Evolutionary conservation across 2,797 vertebrate species (phyloP).

Genomic region (Sebastes alutus): DNA sequence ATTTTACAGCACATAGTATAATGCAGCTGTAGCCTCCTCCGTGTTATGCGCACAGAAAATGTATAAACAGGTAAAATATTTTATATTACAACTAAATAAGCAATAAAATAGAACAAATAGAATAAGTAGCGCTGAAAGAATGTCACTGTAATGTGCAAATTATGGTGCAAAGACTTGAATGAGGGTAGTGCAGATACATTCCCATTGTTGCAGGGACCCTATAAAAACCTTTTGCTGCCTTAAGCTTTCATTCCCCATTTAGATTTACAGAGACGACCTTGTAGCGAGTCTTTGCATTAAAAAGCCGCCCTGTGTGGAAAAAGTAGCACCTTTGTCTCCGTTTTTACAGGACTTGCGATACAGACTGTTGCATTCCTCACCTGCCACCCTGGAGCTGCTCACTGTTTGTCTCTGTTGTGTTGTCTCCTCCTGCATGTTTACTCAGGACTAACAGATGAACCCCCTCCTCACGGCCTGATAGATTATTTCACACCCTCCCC

Average conservation of each 20-base stretch:
- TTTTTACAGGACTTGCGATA: conserved; percentile 50
- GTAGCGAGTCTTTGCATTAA: conserved; percentile 27
- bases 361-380: conserved; percentile 73
- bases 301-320: conserved; percentile 38
- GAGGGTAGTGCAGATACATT: background rate
- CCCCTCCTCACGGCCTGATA: background rate
- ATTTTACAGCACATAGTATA: background rate
- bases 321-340: conserved; percentile 40
- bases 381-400: conserved; percentile 72
- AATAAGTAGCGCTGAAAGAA: background rate
- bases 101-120: background rate
- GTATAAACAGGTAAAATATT: background rate
- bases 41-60: background rate
- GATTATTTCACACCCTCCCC: conserved; percentile 17
- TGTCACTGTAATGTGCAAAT: background rate
- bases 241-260: conserved; percentile 11
- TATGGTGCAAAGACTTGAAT: background rate
- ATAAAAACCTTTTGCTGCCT: conserved; percentile 10
- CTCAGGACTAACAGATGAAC: conserved; percentile 50
- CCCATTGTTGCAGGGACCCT: background rate
- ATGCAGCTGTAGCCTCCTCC: background rate
- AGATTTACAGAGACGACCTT: conserved; percentile 49
- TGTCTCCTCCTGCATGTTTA: conserved; percentile 67
- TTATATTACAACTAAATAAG: background rate
- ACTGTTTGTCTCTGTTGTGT: conserved; percentile 61